Percentiles rank a stretch among this genome's conserved stretches.
phyloP scores from a whole-genome alignment of 2,888 invertebrate genomes.

The Tenthredo scrophulariae region DNA sequence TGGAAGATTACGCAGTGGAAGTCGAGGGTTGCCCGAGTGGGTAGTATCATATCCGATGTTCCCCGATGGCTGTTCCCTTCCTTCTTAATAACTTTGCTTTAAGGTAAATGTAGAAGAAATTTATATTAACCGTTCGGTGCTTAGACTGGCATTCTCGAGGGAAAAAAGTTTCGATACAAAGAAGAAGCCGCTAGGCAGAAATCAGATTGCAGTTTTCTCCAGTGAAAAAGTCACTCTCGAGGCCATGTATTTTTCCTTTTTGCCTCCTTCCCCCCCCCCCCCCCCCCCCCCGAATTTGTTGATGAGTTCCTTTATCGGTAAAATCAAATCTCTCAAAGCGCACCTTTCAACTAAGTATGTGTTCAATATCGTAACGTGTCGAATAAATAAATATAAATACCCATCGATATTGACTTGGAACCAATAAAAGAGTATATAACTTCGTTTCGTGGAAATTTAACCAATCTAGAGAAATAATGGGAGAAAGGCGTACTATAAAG shows the following conservation, averaged over 20 bases:
- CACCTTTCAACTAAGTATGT: background rate
- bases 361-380: background rate
- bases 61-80: conserved; percentile 41
- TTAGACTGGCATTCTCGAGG: background rate
- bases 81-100: conserved; percentile 45
- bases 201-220: conserved; percentile 37
- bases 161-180: conserved; percentile 14
- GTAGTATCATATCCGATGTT: conserved; percentile 44
- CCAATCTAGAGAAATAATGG: background rate
- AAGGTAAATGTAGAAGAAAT: conserved; percentile 51
- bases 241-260: background rate
- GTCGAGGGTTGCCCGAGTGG: conserved; percentile 34
- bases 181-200: background rate
- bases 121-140: conserved; percentile 44
- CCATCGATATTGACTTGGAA: background rate
- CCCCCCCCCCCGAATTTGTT: background rate
- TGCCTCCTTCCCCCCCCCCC: background rate
- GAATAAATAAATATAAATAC: conserved; percentile 38
- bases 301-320: conserved; percentile 1
- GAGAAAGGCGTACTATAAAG: conserved; percentile 5
- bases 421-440: conserved; percentile 20
- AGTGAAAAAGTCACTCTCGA: conserved; percentile 12
- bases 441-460: conserved; percentile 17
- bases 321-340: background rate
- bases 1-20: conserved; percentile 49